Evolutionary conservation across 2,113 vertebrate species (phyloP).

Genomic region (Myotis lucifugus): DNA sequence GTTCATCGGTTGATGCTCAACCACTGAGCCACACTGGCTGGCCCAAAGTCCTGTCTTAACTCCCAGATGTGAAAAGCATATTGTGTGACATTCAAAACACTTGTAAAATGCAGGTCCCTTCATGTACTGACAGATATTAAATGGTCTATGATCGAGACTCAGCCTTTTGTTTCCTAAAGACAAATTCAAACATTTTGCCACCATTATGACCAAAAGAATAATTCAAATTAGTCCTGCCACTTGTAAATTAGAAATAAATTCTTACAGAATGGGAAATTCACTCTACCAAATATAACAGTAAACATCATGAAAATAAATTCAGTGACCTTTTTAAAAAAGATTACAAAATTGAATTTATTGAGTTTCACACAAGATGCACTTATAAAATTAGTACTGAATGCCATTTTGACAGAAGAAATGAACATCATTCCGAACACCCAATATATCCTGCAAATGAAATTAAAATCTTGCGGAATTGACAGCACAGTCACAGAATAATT

Average conservation of each 20-base stretch:
- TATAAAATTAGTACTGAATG: slow-evolving; percentile 90
- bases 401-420: slow-evolving; percentile 84
- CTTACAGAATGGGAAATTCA: not conserved
- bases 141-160: not conserved
- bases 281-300: not conserved
- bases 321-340: slow-evolving; percentile 86
- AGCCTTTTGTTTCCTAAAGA: not conserved
- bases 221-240: not conserved
- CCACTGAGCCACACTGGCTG: too few relatives aligned
- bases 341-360: slow-evolving; percentile 91
- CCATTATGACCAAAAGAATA: not conserved
- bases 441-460: slow-evolving; percentile 81
- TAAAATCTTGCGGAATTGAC: slow-evolving; percentile 74
- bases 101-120: not conserved
- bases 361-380: slow-evolving; percentile 90
- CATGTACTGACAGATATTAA: not conserved
- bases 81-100: not conserved
- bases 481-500: slow-evolving; percentile 77
- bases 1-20: too few relatives aligned
- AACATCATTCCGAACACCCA: slow-evolving; percentile 80
- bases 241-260: slow-evolving; percentile 34
- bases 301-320: slow-evolving; percentile 76
- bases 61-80: not conserved
- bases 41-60: not conserved
- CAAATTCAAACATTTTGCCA: not conserved